phyloP scores from a whole-genome alignment of 2,888 invertebrate genomes.

The Drosophila ezoana region DNA sequence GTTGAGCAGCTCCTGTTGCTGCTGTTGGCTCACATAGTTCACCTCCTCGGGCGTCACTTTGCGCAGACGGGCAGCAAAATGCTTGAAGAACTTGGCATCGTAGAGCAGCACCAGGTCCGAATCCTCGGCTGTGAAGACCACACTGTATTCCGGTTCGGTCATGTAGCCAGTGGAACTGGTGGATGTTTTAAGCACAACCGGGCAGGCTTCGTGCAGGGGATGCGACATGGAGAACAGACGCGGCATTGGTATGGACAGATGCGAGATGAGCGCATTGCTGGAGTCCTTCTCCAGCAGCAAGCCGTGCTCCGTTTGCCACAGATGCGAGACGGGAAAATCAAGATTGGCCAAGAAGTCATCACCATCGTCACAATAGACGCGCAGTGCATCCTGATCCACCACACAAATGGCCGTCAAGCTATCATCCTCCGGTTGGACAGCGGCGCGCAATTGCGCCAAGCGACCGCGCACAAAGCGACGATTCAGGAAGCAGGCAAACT shows the following conservation, averaged over 20 bases:
- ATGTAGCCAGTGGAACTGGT: slow-evolving; percentile 87
- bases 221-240: slow-evolving; percentile 94
- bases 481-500: slow-evolving; percentile 92
- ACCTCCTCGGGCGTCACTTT: slow-evolving; percentile 91
- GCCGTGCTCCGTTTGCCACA: slow-evolving; percentile 95
- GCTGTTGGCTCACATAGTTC: slow-evolving; percentile 86
- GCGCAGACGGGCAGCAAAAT: slow-evolving; percentile 93
- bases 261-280: slow-evolving; percentile 79
- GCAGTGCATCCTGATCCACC: slow-evolving; percentile 90
- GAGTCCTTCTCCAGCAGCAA: slow-evolving; percentile 92
- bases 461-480: slow-evolving; percentile 85
- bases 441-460: slow-evolving; percentile 54
- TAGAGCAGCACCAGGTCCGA: slow-evolving; percentile 94
- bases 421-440: slow-evolving; percentile 54
- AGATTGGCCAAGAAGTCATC: slow-evolving; percentile 93
- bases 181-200: slow-evolving; percentile 90
- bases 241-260: slow-evolving; percentile 87
- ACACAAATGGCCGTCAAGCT: slow-evolving; percentile 81
- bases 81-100: slow-evolving; percentile 90
- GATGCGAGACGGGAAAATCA: slow-evolving; percentile 91
- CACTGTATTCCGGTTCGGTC: slow-evolving; percentile 87
- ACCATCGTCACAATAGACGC: slow-evolving; percentile 91
- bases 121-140: slow-evolving; percentile 91
- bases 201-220: slow-evolving; percentile 96
- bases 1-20: slow-evolving; percentile 81